phyloP scores from a whole-genome alignment of 2,113 vertebrate genomes.

The Petromus typicus region DNA sequence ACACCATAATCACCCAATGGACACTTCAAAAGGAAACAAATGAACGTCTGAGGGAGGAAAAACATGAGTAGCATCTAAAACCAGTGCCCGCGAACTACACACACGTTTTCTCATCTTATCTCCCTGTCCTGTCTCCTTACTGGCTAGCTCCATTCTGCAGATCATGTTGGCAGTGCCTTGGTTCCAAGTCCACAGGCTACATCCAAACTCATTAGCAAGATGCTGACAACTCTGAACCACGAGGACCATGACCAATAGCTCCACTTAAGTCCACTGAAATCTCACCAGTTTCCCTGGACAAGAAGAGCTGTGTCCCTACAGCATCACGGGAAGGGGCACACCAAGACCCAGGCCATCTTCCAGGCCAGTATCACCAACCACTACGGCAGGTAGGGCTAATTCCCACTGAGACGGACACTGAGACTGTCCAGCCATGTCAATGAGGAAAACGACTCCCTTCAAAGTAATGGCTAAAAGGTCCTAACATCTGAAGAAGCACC shows the following conservation, averaged over 20 bases:
- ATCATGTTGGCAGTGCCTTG: neutral
- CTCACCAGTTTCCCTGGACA: neutral
- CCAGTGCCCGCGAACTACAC: neutral
- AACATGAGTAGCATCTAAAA: neutral
- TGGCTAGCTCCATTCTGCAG: neutral
- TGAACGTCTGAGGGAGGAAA: neutral
- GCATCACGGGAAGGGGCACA: rapidly evolving
- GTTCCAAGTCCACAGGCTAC: neutral
- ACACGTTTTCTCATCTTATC: neutral
- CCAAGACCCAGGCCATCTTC: neutral
- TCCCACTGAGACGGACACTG: neutral
- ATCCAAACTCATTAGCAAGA: neutral
- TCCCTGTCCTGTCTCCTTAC: neutral
- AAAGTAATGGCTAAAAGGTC: neutral
- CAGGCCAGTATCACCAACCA: neutral
- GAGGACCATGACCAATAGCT: neutral
- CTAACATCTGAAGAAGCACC: neutral
- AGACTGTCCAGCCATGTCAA: neutral
- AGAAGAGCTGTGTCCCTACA: neutral
- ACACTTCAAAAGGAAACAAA: neutral
- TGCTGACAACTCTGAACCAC: neutral
- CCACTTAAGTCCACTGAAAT: neutral
- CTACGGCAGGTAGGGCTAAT: neutral
- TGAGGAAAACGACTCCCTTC: neutral
- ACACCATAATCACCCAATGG: neutral